phyloP scores from a whole-genome alignment of 2,113 vertebrate species.

The Onychorhynchus coronatus region DNA sequence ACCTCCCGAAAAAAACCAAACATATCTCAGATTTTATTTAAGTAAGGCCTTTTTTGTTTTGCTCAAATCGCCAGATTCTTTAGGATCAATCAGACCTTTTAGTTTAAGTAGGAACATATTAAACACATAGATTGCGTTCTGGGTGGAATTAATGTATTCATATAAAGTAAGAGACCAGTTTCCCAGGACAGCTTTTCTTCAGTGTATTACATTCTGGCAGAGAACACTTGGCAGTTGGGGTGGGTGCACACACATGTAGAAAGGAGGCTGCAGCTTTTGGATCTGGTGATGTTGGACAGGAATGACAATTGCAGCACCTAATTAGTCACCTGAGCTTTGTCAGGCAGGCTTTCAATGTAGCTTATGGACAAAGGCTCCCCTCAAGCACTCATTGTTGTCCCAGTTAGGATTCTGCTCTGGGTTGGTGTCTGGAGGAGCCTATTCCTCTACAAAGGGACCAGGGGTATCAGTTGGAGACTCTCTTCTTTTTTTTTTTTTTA shows the following conservation, averaged over 20 bases:
- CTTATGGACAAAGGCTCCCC: not conserved
- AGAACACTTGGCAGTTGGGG: not conserved
- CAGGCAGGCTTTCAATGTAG: not conserved
- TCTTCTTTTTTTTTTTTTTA: not conserved
- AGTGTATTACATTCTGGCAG: not conserved
- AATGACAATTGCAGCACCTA: not conserved
- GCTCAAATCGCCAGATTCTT: not conserved
- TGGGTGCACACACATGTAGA: rapidly evolving
- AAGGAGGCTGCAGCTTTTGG: not conserved
- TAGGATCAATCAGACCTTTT: not conserved
- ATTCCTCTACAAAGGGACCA: not conserved
- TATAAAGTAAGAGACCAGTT: not conserved
- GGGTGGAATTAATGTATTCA: not conserved
- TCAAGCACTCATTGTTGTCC: not conserved
- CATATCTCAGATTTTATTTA: not conserved
- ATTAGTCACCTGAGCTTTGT: not conserved
- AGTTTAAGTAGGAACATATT: not conserved
- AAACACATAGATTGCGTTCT: not conserved
- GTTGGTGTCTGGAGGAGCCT: not conserved
- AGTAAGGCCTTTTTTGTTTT: not conserved
- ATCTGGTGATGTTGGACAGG: not conserved
- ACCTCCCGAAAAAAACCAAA: rapidly evolving
- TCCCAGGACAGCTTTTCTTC: not conserved
- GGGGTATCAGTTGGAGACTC: not conserved
- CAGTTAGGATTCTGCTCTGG: not conserved